phyloP scores from a whole-genome alignment of 2,888 invertebrate genomes.

The Aphrophora alni region DNA sequence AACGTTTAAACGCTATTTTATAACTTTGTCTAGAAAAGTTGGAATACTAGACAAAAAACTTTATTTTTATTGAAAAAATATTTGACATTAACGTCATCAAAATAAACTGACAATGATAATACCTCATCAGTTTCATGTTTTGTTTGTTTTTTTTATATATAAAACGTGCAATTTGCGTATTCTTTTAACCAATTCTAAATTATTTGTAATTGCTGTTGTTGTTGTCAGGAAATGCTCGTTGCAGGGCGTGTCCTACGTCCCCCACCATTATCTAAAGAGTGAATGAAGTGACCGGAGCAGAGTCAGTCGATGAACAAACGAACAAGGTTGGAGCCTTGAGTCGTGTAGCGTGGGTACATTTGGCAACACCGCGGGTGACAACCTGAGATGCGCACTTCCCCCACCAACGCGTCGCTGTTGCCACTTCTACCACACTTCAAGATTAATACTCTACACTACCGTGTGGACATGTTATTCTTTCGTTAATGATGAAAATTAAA shows the following conservation, averaged over 20 bases:
- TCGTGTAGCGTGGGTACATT: not conserved
- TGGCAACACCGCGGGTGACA: not conserved
- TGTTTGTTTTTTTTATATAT: no score
- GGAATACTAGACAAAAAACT: no score
- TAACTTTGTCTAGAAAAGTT: no score
- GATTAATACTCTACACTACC: not conserved
- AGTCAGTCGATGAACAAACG: not conserved
- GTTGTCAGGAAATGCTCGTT: not conserved
- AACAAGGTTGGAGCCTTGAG: conserved; percentile 6
- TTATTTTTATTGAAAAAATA: no score
- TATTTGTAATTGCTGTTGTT: not conserved
- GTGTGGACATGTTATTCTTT: not conserved
- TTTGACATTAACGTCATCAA: no score
- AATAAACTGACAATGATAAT: no score
- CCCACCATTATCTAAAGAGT: not conserved
- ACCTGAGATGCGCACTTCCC: not conserved
- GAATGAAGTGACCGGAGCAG: not conserved
- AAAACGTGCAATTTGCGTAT: no score
- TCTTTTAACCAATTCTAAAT: no score
- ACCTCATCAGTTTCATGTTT: no score
- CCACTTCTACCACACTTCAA: not conserved
- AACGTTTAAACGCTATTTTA: no score
- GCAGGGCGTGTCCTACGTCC: not conserved
- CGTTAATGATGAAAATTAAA: no score
- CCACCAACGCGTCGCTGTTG: not conserved